A percentile compares a stretch with the other conserved stretches of the same genome.
These are phyloP conservation scores for Clupea harengus DNA, from an alignment of 2,113 vertebrate genomes.

Conservation along the genomic window DNA sequence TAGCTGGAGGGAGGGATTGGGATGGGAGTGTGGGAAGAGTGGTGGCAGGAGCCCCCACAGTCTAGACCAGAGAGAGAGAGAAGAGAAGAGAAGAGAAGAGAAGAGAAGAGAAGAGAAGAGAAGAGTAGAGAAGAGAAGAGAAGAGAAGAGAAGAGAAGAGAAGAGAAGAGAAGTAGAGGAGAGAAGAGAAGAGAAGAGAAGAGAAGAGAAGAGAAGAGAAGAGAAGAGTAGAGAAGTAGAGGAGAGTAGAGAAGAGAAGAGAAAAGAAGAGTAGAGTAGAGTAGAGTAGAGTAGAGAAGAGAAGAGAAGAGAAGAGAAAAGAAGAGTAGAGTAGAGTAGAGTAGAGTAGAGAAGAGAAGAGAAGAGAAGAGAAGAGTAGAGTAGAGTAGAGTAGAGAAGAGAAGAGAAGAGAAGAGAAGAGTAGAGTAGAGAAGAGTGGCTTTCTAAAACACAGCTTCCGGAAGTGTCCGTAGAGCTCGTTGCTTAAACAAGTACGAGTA, in stretches of 20 bases:
- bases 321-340: no score
- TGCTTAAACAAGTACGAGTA: slow-evolving; percentile 96
- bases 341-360: not conserved
- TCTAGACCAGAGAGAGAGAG: slow-evolving; percentile 45
- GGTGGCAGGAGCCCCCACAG: slow-evolving; percentile 64
- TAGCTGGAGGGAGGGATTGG: slow-evolving; percentile 46
- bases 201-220: no score
- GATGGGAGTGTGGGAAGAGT: slow-evolving; percentile 51
- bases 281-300: not conserved
- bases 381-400: slow-evolving; percentile 40
- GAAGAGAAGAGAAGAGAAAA: not conserved
- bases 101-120: not conserved
- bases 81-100: not conserved
- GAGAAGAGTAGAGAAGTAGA: no score
- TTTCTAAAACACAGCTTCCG: no score
- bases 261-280: no score
- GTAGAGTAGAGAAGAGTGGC: no score
- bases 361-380: not conserved
- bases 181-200: no score
- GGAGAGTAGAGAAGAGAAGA: no score
- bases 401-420: slow-evolving; percentile 38
- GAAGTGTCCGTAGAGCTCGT: slow-evolving; percentile 82
- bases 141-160: not conserved
- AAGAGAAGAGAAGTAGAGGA: not conserved
- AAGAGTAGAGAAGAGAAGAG: not conserved